Evolutionary conservation across 2,888 invertebrate species (phyloP), one percentile per base, ranked within the genome.

Genomic region (Podabrus alpinus): DNA sequence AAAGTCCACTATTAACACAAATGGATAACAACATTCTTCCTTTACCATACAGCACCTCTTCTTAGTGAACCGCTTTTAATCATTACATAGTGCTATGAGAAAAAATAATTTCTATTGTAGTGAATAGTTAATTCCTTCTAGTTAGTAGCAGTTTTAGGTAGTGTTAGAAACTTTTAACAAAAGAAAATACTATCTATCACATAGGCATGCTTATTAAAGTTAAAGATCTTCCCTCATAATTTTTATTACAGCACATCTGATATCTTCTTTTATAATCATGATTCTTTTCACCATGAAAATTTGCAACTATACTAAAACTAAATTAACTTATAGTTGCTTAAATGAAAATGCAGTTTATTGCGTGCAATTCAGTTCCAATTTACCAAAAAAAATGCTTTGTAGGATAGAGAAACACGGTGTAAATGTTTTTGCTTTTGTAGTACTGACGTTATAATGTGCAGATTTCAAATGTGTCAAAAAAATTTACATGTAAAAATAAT

Each of bases 311-410:
- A 69, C 69, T 69, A 21, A 75, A 59, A 21, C 59, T 16, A 11
- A 61, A 16, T n/a, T 45, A 15, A 64, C 62, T 64, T 64, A 59
- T 73, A 76, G 73, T 76, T 76, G 75, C 75, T 67, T 76, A 70
- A 16, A n/a, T 64, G 11, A 25, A 75, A 29, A 76, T 76, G 73
- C 75, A 76, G 75, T 73, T 72, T 74, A 21, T 66, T 76, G 75
- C 75, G 75, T 76, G 75, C 75, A 76, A 66, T 76, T 76, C 75
- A 76, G 73, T 73, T 76, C 29, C 45, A 72, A 69, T 29, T 45
- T 70, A 70, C 62, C 62, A 64, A 64, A 64, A 69, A 72, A 69
- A 69, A 61, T 64, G 75, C 75, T 76, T 62, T 73, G 73, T 76
- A 76, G 75, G 72, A 68, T 75, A 75, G 75, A 72, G 24, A 19